Evolutionary conservation across 2,797 vertebrate genomes (phyloP), one percentile per base, ranked within the genome.

Genomic region (Borostomias antarcticus): DNA sequence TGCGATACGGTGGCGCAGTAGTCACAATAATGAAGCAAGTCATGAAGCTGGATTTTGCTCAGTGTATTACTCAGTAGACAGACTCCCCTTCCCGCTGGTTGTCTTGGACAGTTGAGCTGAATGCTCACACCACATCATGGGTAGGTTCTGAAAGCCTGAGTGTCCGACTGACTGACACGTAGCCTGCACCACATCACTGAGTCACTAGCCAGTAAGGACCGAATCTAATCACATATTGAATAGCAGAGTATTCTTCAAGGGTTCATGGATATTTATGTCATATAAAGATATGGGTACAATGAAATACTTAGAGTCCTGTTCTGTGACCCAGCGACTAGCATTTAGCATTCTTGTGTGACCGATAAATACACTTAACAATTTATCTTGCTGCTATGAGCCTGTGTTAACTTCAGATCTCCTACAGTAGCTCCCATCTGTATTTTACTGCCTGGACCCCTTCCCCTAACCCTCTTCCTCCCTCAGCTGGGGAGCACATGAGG

Each of bases 51-150:
- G 71, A 23, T 37, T n/a, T n/a, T n/a, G n/a, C n/a, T n/a, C n/a
- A n/a, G n/a, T n/a, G n/a, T 59, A 61, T 80, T 75, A 71, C 68
- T 79, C 71, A 70, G 75, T 10, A 1, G 37, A 48, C 70, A n/a
- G n/a, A n/a, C n/a, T n/a, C n/a, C n/a, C 83, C 82, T 78, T 84
- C 78, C 78, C 82, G 68, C 71, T 62, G 64, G 72, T 80, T 62
- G 56, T 73, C 26, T 69, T 47, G 52, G 70, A 60, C 73, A 0
- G 70, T 21, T 65, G 54, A 69, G 61, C 30, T 35, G 9, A 58
- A 37, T 33, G 19, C 70, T 71, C 63, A 64, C 53, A 54, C 45
- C 37, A 43, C 63, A 73, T 29, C 21, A 57, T 11, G 30, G 61
- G 62, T 58, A 43, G 48, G 48, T 21, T 51, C 48, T 21, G 7